These are phyloP conservation scores for Aphaenogaster rudis DNA, from an alignment of 1,140 invertebrate species.

Conservation along the genomic window DNA sequence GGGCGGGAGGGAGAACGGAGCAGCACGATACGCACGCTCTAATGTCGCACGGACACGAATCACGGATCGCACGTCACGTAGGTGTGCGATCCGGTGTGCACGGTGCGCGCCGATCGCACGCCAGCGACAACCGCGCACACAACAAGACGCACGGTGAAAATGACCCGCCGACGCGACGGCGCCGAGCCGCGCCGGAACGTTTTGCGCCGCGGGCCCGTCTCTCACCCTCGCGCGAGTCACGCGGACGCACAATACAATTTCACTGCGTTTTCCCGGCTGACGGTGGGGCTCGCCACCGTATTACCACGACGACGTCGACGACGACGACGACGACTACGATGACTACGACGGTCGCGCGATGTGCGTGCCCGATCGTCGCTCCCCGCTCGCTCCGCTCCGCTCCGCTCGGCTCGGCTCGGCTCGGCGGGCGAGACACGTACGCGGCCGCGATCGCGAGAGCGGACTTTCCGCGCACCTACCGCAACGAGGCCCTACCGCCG, in stretches of 20 bases:
- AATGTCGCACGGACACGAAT: constrained; percentile 6
- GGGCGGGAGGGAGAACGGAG: not conserved
- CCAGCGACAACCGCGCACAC: constrained; percentile 67
- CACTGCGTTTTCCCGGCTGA: constrained; percentile 69
- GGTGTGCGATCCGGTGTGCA: not conserved
- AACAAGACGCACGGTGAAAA: constrained; percentile 44
- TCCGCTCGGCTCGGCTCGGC: not conserved
- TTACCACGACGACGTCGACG: not conserved
- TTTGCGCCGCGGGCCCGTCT: constrained; percentile 66
- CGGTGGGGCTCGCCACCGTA: not conserved
- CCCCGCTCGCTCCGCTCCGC: not conserved
- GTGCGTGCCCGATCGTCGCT: constrained; percentile 3
- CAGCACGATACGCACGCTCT: constrained; percentile 20
- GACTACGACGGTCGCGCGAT: not conserved
- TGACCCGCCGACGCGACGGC: too few relatives aligned
- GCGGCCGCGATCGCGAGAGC: not conserved
- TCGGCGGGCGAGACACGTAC: not conserved
- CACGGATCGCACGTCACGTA: not conserved
- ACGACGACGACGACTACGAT: not conserved
- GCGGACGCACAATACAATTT: constrained; percentile 77
- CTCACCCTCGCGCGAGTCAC: constrained; percentile 78
- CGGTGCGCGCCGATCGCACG: constrained; percentile 58
- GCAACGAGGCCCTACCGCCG: constrained; percentile 71
- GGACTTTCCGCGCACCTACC: constrained; percentile 74
- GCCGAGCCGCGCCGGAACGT: constrained; percentile 44